Evolutionary conservation across 2,797 vertebrate species (phyloP).

Genomic region (Cossypha polioptera): DNA sequence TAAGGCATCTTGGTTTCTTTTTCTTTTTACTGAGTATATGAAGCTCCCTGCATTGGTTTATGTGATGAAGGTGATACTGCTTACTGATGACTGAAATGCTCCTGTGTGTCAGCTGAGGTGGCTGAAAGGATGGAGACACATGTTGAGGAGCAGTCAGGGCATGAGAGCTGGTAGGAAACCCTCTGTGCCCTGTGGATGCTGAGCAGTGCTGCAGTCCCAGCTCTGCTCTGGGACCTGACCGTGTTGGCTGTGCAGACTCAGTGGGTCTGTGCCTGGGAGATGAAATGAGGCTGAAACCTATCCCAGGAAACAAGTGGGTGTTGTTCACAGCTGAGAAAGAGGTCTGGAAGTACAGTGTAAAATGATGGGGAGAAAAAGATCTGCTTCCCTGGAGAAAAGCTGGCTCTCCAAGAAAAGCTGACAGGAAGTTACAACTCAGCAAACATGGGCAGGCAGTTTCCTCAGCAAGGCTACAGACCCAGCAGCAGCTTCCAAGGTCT

Average conservation of each 20-base stretch:
- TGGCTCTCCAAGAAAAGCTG: neutral
- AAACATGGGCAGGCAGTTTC: neutral
- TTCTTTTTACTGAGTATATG: neutral
- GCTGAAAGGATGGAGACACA: accelerated
- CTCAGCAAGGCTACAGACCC: neutral
- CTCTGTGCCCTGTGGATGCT: accelerated
- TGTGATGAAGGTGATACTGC: neutral
- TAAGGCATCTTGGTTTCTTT: neutral
- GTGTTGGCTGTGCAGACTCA: accelerated
- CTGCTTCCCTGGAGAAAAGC: neutral
- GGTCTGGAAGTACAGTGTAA: neutral
- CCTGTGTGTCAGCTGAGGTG: neutral
- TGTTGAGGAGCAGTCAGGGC: accelerated
- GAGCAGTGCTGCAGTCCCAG: neutral
- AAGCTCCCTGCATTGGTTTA: neutral
- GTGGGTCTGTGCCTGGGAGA: neutral
- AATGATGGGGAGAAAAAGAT: neutral
- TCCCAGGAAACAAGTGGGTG: neutral
- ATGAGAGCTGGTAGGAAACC: neutral
- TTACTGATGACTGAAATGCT: neutral
- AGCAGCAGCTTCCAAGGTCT: neutral
- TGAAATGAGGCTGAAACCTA: neutral
- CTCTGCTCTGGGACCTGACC: neutral
- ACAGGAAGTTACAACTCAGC: neutral
- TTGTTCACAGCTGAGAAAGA: neutral